phyloP scores from a whole-genome alignment of 1,140 invertebrate species.

The Megathymus violae region DNA sequence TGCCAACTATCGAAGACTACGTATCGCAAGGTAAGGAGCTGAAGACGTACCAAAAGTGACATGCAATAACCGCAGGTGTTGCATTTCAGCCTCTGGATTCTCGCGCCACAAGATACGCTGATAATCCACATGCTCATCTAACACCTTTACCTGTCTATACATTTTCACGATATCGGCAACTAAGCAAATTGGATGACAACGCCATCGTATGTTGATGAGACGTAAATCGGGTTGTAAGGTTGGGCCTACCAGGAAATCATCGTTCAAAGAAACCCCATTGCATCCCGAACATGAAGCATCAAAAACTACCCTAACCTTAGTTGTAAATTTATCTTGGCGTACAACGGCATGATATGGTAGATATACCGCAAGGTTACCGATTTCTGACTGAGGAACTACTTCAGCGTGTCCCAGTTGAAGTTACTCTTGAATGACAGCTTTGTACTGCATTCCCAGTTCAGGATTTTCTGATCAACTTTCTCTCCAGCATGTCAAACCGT shows the following conservation, averaged over 20 bases:
- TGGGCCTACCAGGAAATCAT: slow-evolving; percentile 33
- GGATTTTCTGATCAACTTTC: slow-evolving; percentile 6
- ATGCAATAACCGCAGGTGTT: slow-evolving; percentile 20
- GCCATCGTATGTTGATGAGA: slow-evolving; percentile 37
- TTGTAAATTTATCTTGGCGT: slow-evolving; percentile 36
- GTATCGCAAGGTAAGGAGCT: slow-evolving; percentile 36
- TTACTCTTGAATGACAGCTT: slow-evolving; percentile 1
- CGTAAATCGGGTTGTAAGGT: slow-evolving; percentile 35
- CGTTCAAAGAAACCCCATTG: slow-evolving; percentile 35
- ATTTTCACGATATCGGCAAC: slow-evolving; percentile 39
- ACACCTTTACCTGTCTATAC: slow-evolving; percentile 30
- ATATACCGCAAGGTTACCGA: slow-evolving; percentile 24
- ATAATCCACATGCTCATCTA: slow-evolving; percentile 17
- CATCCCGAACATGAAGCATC: slow-evolving; percentile 34
- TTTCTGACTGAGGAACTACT: slow-evolving; percentile 1
- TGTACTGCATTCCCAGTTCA: not conserved
- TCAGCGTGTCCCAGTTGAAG: slow-evolving; percentile 1
- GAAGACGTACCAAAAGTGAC: slow-evolving; percentile 38
- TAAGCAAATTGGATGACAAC: slow-evolving; percentile 19
- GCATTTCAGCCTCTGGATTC: slow-evolving; percentile 3
- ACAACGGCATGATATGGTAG: slow-evolving; percentile 39
- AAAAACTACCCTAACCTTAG: slow-evolving; percentile 37
- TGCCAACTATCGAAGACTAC: slow-evolving; percentile 28
- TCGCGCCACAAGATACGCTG: slow-evolving; percentile 29
- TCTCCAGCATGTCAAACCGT: slow-evolving; percentile 5